Conservation (phyloP, 1,140 invertebrate species). For the Wasmannia auropunctata region DNA sequence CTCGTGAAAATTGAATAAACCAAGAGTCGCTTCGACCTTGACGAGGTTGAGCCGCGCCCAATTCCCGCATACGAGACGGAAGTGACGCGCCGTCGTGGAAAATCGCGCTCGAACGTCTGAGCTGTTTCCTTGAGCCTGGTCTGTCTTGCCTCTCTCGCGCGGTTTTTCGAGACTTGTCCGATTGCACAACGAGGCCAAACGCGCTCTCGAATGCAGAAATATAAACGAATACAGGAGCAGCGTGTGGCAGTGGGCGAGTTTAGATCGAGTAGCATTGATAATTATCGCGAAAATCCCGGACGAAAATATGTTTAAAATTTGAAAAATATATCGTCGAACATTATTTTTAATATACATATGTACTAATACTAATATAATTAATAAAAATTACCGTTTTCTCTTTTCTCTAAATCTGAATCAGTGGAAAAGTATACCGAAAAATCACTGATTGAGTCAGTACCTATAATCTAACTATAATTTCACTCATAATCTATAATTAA, state of each 20-base stretch:
- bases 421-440: too few species aligned
- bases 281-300: not conserved
- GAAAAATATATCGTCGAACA: not conserved
- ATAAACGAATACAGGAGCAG: slow-evolving; percentile 33
- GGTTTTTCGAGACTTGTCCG: not conserved
- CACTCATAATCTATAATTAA: too few species aligned
- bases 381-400: not conserved
- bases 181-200: slow-evolving; percentile 27
- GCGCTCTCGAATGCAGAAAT: slow-evolving; percentile 33
- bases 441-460: too few species aligned
- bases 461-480: too few species aligned
- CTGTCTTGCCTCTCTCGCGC: not conserved
- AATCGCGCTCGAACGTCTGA: slow-evolving; percentile 14
- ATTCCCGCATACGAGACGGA: slow-evolving; percentile 23
- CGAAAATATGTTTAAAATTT: not conserved
- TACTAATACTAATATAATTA: too few species aligned
- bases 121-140: slow-evolving; percentile 37
- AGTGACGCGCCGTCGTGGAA: slow-evolving; percentile 34
- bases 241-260: not conserved
- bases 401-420: too few species aligned
- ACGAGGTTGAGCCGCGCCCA: slow-evolving; percentile 48
- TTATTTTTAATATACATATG: too few species aligned
- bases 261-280: not conserved
- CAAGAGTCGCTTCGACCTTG: slow-evolving; percentile 29
- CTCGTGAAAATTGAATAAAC: slow-evolving; percentile 24